Evolutionary conservation across 2,888 invertebrate genomes (phyloP).

Genomic region (Linyphia triangularis): DNA sequence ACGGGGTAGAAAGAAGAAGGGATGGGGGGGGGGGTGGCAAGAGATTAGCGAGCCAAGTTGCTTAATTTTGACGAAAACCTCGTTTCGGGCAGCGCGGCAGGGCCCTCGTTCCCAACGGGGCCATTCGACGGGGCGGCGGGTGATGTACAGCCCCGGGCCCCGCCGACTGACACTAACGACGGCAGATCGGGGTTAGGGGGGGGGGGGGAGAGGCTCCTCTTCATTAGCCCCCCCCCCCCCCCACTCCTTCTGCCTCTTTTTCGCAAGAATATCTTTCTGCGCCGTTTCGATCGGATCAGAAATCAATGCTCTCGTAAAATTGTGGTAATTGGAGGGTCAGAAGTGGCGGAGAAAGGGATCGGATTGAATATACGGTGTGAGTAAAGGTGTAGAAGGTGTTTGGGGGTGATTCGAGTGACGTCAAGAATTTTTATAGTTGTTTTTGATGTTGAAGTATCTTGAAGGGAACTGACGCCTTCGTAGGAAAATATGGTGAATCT

Average conservation of each 20-base stretch:
- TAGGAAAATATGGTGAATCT: too few relatives aligned
- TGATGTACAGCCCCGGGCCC: constrained; percentile 65
- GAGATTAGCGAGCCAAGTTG: constrained; percentile 58
- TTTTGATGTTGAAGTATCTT: too few relatives aligned
- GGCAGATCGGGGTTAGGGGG: constrained; percentile 45
- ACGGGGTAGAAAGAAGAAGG: not conserved
- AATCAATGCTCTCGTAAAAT: constrained; percentile 41
- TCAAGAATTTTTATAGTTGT: too few relatives aligned
- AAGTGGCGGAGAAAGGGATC: not conserved
- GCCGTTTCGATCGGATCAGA: not conserved
- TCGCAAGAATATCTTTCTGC: not conserved
- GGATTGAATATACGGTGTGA: not conserved
- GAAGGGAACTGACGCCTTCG: too few relatives aligned
- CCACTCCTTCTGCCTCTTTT: not conserved
- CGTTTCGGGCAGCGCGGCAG: constrained; percentile 33
- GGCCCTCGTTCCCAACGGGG: constrained; percentile 41
- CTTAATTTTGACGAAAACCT: constrained; percentile 71
- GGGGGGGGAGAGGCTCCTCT: not conserved
- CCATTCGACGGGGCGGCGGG: constrained; percentile 35
- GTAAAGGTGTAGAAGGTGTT: not conserved
- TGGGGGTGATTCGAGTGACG: too few relatives aligned
- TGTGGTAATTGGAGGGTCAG: constrained; percentile 24
- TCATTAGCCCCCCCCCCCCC: constrained; percentile 16
- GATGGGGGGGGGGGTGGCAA: not conserved
- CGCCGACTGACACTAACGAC: constrained; percentile 68